A percentile compares a stretch with the other conserved stretches of the same genome.
These are phyloP conservation scores for Amaurobius ferox DNA, from an alignment of 2,888 invertebrate species.

Conservation along the genomic window DNA sequence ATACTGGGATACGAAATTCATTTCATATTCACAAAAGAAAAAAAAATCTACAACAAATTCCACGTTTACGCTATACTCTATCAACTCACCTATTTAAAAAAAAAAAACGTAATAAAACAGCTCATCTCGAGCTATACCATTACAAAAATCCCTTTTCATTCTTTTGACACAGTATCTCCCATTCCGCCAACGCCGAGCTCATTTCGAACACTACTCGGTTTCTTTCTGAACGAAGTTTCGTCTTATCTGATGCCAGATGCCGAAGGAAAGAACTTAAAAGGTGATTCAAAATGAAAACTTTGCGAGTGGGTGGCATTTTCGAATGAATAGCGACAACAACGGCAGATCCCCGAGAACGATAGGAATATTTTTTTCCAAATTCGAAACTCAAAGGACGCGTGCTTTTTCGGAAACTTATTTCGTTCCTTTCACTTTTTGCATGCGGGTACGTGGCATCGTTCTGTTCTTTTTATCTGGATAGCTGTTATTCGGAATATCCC, in stretches of 20 bases:
- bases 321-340: background rate
- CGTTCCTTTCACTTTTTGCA: background rate
- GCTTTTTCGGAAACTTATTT: background rate
- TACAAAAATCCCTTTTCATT: too few species aligned
- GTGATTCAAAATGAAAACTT: slow-evolving; percentile 4
- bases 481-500: background rate
- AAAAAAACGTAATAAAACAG: background rate
- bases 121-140: too few species aligned
- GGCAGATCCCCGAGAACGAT: background rate
- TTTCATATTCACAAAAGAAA: too few species aligned
- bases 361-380: background rate
- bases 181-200: background rate
- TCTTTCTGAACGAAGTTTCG: background rate
- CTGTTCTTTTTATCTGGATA: background rate
- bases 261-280: background rate
- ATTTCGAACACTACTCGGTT: background rate
- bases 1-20: too few species aligned
- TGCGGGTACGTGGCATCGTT: background rate
- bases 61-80: too few species aligned
- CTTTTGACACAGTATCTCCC: background rate
- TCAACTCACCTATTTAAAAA: background rate
- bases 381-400: background rate
- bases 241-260: background rate
- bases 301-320: background rate
- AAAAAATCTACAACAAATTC: too few species aligned